Evolutionary conservation across 2,888 invertebrate species (phyloP).

Genomic region (Brachypalpus laphriformis): DNA sequence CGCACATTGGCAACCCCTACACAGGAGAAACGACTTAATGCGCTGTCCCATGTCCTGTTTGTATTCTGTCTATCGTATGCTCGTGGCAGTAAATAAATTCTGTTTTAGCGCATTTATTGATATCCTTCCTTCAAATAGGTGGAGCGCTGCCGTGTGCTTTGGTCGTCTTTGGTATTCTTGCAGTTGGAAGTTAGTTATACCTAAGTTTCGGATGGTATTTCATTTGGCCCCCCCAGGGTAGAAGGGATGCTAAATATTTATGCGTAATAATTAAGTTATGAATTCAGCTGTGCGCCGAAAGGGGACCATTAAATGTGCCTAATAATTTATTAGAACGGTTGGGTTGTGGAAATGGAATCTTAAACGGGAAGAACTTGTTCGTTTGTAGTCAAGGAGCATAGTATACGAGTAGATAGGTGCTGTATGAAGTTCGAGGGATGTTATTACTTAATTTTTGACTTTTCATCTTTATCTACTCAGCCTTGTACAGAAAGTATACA

Average conservation of each 20-base stretch:
- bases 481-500: no score
- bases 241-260: slow-evolving; percentile 45
- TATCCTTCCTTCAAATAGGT: slow-evolving; percentile 6
- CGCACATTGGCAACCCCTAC: neutral
- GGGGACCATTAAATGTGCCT: slow-evolving; percentile 15
- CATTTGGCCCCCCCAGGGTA: neutral
- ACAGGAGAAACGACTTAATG: slow-evolving; percentile 25
- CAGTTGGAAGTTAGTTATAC: slow-evolving; percentile 1
- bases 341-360: neutral
- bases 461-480: neutral
- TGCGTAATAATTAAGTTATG: slow-evolving; percentile 61
- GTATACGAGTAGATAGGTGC: neutral
- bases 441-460: neutral
- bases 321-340: slow-evolving; percentile 21
- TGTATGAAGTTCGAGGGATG: neutral
- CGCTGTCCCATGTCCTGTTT: slow-evolving; percentile 33
- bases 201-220: slow-evolving; percentile 3
- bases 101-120: slow-evolving; percentile 31
- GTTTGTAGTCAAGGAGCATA: neutral
- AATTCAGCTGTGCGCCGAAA: slow-evolving; percentile 27
- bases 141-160: neutral
- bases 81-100: slow-evolving; percentile 11
- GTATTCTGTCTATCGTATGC: slow-evolving; percentile 16
- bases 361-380: neutral
- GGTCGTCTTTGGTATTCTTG: neutral